phyloP scores from a whole-genome alignment of 2,888 invertebrate genomes.

The Brachypalpus laphriformis region DNA sequence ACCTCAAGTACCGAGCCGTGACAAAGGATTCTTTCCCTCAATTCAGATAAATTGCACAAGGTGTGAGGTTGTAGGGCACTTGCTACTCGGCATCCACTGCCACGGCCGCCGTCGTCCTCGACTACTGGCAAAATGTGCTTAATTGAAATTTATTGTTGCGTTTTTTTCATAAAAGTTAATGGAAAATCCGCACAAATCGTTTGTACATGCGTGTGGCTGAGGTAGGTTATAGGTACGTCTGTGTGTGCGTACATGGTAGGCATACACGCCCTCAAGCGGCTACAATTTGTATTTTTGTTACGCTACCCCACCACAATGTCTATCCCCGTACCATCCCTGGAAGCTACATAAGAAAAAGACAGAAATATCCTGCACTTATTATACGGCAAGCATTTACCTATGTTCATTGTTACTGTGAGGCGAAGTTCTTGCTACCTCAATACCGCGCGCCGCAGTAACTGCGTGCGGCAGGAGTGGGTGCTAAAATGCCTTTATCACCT shows the following conservation, averaged over 20 bases:
- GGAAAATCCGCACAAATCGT: conserved; percentile 68
- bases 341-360: not conserved
- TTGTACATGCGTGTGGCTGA: conserved; percentile 16
- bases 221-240: not conserved
- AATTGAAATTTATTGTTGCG: conserved; percentile 73
- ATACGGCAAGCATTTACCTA: conserved; percentile 33
- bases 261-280: conserved; percentile 47
- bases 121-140: conserved; percentile 60
- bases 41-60: conserved; percentile 57
- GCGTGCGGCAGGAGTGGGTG: conserved; percentile 24
- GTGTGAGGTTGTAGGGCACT: conserved; percentile 38
- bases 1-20: conserved; percentile 54
- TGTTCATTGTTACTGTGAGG: not conserved
- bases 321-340: not conserved
- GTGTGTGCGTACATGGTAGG: not conserved
- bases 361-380: conserved; percentile 42
- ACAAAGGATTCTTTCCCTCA: conserved; percentile 53
- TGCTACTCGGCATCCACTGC: not conserved
- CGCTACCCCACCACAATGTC: conserved; percentile 4
- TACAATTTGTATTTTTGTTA: conserved; percentile 61
- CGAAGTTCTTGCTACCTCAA: conserved; percentile 20
- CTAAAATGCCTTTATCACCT: conserved; percentile 56
- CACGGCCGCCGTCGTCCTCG: no score
- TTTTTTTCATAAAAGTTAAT: conserved; percentile 68
- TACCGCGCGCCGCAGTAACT: not conserved